Conservation (phyloP, 2,888 invertebrate species). For the Margaritifera margaritifera region DNA sequence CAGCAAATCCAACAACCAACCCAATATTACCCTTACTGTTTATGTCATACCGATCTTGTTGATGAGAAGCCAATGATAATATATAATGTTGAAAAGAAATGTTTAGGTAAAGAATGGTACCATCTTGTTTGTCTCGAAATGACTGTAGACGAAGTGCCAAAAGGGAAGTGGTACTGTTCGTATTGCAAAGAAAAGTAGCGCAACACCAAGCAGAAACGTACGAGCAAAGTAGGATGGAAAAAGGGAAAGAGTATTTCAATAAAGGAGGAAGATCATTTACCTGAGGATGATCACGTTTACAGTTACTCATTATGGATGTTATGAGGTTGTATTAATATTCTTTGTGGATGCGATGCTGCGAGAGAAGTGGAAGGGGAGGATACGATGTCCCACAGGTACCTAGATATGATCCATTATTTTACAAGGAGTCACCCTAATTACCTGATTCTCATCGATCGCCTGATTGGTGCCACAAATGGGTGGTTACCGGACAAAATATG, state of each 20-base stretch:
- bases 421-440: slow-evolving; percentile 31
- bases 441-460: slow-evolving; percentile 32
- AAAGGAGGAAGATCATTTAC: too few species aligned
- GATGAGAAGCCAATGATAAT: slow-evolving; percentile 30
- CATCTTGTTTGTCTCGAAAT: too few species aligned
- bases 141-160: too few species aligned
- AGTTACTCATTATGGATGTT: slow-evolving; percentile 20
- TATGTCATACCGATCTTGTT: slow-evolving; percentile 24
- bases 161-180: too few species aligned
- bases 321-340: slow-evolving; percentile 37
- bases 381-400: slow-evolving; percentile 34
- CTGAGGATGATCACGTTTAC: slow-evolving; percentile 12
- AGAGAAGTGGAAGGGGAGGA: slow-evolving; percentile 43
- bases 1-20: too few species aligned
- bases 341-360: slow-evolving; percentile 38
- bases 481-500: too few species aligned
- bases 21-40: slow-evolving; percentile 20
- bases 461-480: too few species aligned
- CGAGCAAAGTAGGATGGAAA: slow-evolving; percentile 2
- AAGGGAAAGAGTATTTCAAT: background rate
- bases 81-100: slow-evolving; percentile 17
- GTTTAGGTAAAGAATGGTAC: too few species aligned
- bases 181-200: too few species aligned
- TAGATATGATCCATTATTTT: slow-evolving; percentile 27
- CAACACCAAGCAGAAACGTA: too few species aligned